Percentiles rank a stretch among this genome's conserved stretches.
Conservation (phyloP, 35 echinoderm and acorn worm species). For the Eucidaris tribuloides region DNA sequence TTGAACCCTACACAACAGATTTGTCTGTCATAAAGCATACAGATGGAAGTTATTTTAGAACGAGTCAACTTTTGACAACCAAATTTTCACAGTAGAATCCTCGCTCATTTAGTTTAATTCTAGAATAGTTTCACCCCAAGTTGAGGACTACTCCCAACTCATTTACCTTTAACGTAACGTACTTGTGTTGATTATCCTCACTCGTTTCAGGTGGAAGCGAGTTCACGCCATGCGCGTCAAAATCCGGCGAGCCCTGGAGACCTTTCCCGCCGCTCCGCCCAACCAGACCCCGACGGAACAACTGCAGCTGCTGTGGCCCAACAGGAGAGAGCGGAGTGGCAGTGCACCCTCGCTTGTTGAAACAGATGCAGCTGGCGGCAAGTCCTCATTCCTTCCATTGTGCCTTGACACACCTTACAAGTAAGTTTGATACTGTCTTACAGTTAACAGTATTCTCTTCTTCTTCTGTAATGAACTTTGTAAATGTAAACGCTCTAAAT, state of each 20-base stretch:
- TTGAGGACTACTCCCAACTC: too few species aligned
- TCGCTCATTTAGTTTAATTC: too few species aligned
- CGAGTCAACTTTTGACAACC: too few species aligned
- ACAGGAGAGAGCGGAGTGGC: not conserved
- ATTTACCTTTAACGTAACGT: too few species aligned
- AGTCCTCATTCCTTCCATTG: not conserved
- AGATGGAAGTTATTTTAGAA: too few species aligned
- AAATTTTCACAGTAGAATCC: too few species aligned
- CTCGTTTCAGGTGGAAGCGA: slow-evolving; percentile 54
- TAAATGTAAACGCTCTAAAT: not conserved
- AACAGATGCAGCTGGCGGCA: not conserved
- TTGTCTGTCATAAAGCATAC: too few species aligned
- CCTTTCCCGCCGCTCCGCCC: slow-evolving; percentile 72
- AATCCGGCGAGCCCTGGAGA: slow-evolving; percentile 51
- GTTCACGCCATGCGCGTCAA: slow-evolving; percentile 34
- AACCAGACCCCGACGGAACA: slow-evolving; percentile 41
- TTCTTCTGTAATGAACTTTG: not conserved
- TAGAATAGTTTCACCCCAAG: too few species aligned
- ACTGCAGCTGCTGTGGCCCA: slow-evolving; percentile 41
- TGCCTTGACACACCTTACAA: slow-evolving; percentile 37
- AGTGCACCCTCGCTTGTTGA: not conserved
- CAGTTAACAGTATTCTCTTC: not conserved
- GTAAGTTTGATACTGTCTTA: not conserved
- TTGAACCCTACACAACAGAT: too few species aligned
- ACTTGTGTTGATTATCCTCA: too few species aligned